phyloP scores from a whole-genome alignment of 2,888 invertebrate genomes.

The Synergus laeviventris region DNA sequence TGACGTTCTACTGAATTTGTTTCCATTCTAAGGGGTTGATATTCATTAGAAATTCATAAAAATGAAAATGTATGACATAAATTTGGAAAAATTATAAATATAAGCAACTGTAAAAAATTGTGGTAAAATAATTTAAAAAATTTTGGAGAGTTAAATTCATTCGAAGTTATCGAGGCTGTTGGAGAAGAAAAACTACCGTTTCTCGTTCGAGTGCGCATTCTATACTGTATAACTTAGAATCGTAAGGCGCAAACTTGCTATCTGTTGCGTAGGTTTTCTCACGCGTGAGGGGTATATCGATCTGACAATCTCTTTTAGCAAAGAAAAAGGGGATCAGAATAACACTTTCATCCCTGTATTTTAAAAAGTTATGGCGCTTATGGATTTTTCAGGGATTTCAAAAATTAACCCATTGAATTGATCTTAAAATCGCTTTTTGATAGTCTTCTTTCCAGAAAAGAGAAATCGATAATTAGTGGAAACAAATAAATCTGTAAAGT shows the following conservation, averaged over 20 bases:
- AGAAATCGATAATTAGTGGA: too few species aligned
- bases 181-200: conserved; percentile 28
- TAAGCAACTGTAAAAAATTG: background rate
- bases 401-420: background rate
- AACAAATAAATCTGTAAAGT: background rate
- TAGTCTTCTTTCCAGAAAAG: background rate
- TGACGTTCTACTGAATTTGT: background rate
- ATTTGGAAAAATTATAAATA: too few species aligned
- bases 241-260: conserved; percentile 1
- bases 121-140: background rate
- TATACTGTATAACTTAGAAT: background rate
- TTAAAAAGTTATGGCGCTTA: background rate
- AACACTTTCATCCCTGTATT: background rate
- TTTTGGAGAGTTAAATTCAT: background rate
- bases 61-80: too few species aligned
- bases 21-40: background rate
- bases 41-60: background rate
- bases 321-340: background rate
- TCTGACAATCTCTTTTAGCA: background rate
- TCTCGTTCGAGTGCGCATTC: conserved; percentile 1
- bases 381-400: too few species aligned
- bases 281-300: conserved; percentile 22
- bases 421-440: background rate
- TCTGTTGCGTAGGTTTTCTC: conserved; percentile 21
- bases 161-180: conserved; percentile 18